Evolutionary conservation across 2,888 invertebrate species (phyloP), one percentile per base, ranked within the genome.

Genomic region (Drosophila hamatofila): DNA sequence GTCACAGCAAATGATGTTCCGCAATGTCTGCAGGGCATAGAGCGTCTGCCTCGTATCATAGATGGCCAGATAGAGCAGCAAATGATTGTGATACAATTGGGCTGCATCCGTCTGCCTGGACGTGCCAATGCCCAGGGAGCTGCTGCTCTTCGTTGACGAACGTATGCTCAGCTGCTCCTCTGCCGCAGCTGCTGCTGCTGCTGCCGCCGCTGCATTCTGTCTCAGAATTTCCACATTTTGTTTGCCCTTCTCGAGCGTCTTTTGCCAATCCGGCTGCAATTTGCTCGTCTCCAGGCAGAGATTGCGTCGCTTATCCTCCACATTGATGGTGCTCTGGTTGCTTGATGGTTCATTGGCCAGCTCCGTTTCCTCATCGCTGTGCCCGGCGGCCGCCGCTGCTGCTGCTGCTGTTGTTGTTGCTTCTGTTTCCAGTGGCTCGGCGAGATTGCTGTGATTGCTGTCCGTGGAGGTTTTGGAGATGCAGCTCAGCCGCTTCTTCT

Each of bases 51-150:
- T 94, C 0, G 96, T 95, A 91, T 97, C 97, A 85, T 96, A 97
- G 21, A 96, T 95, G 74, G 96, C 96, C 80, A 95, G 95, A 90
- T 97, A 97, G 3, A 98, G 93, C 46, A 97, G 94, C 93, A 98
- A 94, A 90, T 97, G 97, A 25, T 96, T 96, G 91, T 97, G 97
- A 66, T 97, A 95, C 41, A 96, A 94, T 54, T 92, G 89, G 3
- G 89, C 78, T 14, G 84, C 72, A 42, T 91, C 70, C 60, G 77
- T 41, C 1, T 64, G 59, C 7, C 55, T 66, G 75, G 41, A 23
- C 9, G 16, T 57, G 11, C 71, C 66, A 2, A 80, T 21, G 23
- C 52, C 81, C 78, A 54, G 59, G 33, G 75, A 86, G 60, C 55
- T 89, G 82, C 64, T 88, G 85, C 72, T 88, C 75, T 73, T 83